These are phyloP conservation scores for Hirtodrosophila confusa DNA, from an alignment of 2,888 invertebrate genomes.

Conservation along the genomic window DNA sequence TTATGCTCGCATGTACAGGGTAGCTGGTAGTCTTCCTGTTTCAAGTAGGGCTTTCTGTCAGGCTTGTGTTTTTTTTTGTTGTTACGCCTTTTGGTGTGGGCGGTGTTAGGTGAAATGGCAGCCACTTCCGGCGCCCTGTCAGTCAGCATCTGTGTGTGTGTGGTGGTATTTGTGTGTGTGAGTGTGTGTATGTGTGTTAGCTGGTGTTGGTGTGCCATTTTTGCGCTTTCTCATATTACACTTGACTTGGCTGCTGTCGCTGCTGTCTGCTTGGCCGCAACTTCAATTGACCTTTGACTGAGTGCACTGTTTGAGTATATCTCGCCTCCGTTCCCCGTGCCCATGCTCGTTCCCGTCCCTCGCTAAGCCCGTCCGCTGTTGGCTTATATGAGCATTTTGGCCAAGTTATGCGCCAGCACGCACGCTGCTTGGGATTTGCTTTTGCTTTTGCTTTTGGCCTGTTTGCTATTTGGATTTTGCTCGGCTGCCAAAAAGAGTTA, in stretches of 20 bases:
- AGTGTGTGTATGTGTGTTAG: conserved; percentile 28
- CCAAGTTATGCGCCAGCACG: conserved; percentile 47
- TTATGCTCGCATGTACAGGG: too few species aligned
- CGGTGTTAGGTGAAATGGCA: conserved; percentile 51
- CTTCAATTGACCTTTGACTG: conserved; percentile 80
- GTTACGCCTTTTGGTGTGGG: conserved; percentile 18
- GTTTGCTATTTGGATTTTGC: conserved; percentile 33
- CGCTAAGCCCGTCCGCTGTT: not conserved
- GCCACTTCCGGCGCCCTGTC: conserved; percentile 74
- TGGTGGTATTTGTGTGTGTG: conserved; percentile 4
- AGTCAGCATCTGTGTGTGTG: conserved; percentile 42
- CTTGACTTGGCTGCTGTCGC: conserved; percentile 64
- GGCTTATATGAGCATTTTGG: conserved; percentile 10
- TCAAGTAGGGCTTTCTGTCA: too few species aligned
- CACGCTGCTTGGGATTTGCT: conserved; percentile 25
- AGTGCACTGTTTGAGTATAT: conserved; percentile 28
- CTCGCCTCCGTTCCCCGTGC: not conserved
- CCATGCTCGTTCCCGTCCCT: not conserved
- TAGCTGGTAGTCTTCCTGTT: too few species aligned
- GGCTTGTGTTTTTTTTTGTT: conserved; percentile 6
- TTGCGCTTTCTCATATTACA: conserved; percentile 71
- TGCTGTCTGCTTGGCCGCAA: conserved; percentile 54
- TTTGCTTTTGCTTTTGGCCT: conserved; percentile 15
- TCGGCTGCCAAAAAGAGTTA: conserved; percentile 51
- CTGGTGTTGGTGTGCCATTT: conserved; percentile 55